Conservation (phyloP, 2,888 invertebrate species). For the Eurytoma californica region DNA sequence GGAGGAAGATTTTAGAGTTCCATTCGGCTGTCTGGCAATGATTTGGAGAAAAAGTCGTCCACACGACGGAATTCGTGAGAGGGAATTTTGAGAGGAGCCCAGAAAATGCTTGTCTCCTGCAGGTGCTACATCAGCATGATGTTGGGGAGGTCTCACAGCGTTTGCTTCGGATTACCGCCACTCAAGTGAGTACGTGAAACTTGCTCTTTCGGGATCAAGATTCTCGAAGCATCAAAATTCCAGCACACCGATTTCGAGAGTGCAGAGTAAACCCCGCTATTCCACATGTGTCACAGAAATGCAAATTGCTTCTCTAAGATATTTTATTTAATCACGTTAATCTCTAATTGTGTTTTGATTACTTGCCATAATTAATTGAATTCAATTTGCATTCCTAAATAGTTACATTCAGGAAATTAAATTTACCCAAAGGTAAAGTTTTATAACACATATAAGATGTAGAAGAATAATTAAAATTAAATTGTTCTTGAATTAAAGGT, state of each 20-base stretch:
- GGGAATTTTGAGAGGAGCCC: conserved; percentile 15
- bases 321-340: too few relatives aligned
- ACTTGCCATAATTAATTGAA: background rate
- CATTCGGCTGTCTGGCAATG: conserved; percentile 7
- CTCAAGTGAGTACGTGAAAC: conserved; percentile 44
- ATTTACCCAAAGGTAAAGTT: too few relatives aligned
- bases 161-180: conserved; percentile 34
- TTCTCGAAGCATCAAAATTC: conserved; percentile 22
- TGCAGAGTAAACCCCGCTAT: background rate
- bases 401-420: too few relatives aligned
- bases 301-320: too few relatives aligned
- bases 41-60: conserved; percentile 18
- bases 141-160: background rate
- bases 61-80: conserved; percentile 20
- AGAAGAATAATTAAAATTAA: too few relatives aligned
- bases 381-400: too few relatives aligned
- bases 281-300: background rate
- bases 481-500: too few relatives aligned
- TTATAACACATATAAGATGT: too few relatives aligned
- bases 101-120: conserved; percentile 34
- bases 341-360: background rate
- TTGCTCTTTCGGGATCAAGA: conserved; percentile 33
- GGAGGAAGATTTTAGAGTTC: background rate
- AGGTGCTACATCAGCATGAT: conserved; percentile 41
- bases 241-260: background rate